Evolutionary conservation across 2,888 invertebrate species (phyloP), one percentile per base, ranked within the genome.

Genomic region (Silvanus unidentatus): DNA sequence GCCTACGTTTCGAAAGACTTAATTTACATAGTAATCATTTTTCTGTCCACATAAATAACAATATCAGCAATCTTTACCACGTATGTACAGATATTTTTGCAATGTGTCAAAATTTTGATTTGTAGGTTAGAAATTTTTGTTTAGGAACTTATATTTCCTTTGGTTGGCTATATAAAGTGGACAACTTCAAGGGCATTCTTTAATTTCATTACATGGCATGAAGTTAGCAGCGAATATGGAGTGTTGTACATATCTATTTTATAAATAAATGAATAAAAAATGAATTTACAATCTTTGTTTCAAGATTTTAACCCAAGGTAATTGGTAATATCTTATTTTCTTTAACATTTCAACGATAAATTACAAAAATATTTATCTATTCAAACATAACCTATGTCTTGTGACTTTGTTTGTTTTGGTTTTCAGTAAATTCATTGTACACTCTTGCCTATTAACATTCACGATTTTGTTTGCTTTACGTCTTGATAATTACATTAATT

Each of bases 341-440:
- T 30, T 35, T 9, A 1, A n/a, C n/a, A n/a, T n/a, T n/a, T n/a
- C n/a, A n/a, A n/a, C n/a, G n/a, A n/a, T n/a, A n/a, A n/a, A n/a
- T n/a, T n/a, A n/a, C n/a, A n/a, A n/a, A n/a, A n/a, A n/a, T n/a
- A 42, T n/a, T n/a, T n/a, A n/a, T n/a, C n/a, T n/a, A n/a, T n/a
- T n/a, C n/a, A 32, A 35, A 38, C 42, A 36, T 48, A 46, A 48
- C 43, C 45, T 46, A 42, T 32, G 36, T 42, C 16, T 47, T 5
- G 3, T 22, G 8, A 22, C 22, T 22, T 22, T 22, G 22, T n/a
- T n/a, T n/a, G n/a, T n/a, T n/a, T n/a, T n/a, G n/a, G n/a, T n/a
- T n/a, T 82, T 47, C 81, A 98, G 98, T 76, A 98, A 97, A 79
- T 97, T 97, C 73, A 82, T 98, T 59, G 95, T 99, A 39, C 95